Conservation (phyloP, 2,888 invertebrate species). For the Oligia strigilis region DNA sequence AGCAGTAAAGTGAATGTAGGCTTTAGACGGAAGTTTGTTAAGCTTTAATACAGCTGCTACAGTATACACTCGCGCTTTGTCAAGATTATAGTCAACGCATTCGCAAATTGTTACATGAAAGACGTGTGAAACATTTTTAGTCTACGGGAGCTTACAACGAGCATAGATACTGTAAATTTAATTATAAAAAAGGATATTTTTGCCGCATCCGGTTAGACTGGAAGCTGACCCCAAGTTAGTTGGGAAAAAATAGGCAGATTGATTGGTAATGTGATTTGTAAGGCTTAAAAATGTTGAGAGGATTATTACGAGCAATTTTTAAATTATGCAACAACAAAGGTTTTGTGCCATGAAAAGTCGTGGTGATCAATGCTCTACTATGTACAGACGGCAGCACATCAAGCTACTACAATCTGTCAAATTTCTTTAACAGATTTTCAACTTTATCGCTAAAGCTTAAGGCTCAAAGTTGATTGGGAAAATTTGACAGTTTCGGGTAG, state of each 20-base stretch:
- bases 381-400: not conserved
- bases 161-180: not conserved
- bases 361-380: not conserved
- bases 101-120: slow-evolving; percentile 25
- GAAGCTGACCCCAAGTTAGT: not conserved
- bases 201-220: not conserved
- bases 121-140: not conserved
- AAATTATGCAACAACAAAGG: too few species aligned
- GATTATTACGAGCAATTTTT: not conserved
- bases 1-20: not conserved
- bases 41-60: slow-evolving; percentile 8
- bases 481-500: too few species aligned
- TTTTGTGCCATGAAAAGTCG: not conserved
- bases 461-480: too few species aligned
- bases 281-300: not conserved
- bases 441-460: too few species aligned
- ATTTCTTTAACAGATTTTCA: too few species aligned
- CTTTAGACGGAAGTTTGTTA: not conserved
- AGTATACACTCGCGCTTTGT: slow-evolving; percentile 15
- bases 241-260: not conserved
- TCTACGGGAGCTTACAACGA: not conserved
- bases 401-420: too few species aligned
- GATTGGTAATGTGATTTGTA: not conserved
- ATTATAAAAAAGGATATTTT: not conserved
- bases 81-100: slow-evolving; percentile 23